Base-by-base conservation (phyloP, 1,140 invertebrate species). In the Sitobion miscanthi region DNA sequence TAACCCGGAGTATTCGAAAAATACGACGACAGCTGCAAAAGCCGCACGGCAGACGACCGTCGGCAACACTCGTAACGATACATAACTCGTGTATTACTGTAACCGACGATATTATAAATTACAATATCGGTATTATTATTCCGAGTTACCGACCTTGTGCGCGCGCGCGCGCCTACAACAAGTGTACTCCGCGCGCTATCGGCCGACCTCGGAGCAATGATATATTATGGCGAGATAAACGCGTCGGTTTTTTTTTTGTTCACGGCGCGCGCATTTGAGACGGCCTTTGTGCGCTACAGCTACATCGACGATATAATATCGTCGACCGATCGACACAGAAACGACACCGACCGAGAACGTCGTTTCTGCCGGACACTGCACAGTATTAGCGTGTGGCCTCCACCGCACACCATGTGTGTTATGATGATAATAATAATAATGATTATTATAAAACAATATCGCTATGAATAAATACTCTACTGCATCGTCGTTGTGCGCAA, bases 121-220 rank as follows among this genome's bases (percentile, higher is more conserved):
- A 47, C 45, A 30, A 11, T 57, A 77, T 77, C 30, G n/a, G 14
- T n/a, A 17, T 6, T 14, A n/a, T n/a, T 77, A 38, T 54, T 38
- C 11, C 20, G 35, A 90, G 88, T 69, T 30, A 90, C 54, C 89
- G 89, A 62, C 89, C 89, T 90, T 90, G 52, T 69, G 57, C 20
- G 42, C 42, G 42, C 35, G 42, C 35, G 2, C n/a, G 49, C 42
- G 23, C 35, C 83, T 52, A 88, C n/a, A 30, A 30, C 30, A 49
- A 20, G 42, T 52, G 86, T 14, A 45, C 47, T 52, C 35, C 23
- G 88, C 35, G n/a, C n/a, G 88, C 20, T 23, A 62, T 90, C 49
- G 9, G 38, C 30, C 38, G 54, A 86, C 85, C 85, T 86, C 85
- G 85, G 25, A 6, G 45, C 45, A 47, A 85, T 85, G 9, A 42